Evolutionary conservation across 37 sponge, comb jelly and placozoan genomes (phyloP).

Genomic region (Spongilla lacustris): DNA sequence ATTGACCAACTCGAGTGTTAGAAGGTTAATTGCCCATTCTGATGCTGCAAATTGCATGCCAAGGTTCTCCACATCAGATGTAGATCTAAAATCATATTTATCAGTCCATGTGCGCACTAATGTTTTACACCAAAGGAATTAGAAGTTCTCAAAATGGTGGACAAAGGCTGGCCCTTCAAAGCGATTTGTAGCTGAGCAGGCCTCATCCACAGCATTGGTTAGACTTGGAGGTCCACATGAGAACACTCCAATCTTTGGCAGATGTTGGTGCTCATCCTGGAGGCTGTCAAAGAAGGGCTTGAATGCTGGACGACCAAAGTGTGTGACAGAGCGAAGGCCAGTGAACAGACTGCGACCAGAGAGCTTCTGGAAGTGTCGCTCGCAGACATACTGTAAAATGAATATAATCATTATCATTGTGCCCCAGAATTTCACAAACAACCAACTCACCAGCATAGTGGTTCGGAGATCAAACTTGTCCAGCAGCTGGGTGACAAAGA

Average conservation of each 20-base stretch:
- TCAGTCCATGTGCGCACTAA: neutral
- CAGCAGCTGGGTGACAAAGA: conserved; percentile 96
- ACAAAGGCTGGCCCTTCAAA: conserved; percentile 89
- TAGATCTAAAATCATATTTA: too few species aligned
- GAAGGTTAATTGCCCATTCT: too few species aligned
- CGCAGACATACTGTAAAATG: conserved; percentile 85
- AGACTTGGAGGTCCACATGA: conserved; percentile 97
- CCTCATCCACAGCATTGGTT: conserved; percentile 91
- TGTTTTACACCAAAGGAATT: neutral
- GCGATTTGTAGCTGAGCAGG: conserved; percentile 88
- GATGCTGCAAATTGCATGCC: too few species aligned
- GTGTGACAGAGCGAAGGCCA: conserved; percentile 91
- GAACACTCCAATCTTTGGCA: conserved; percentile 94
- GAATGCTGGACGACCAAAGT: conserved; percentile 97
- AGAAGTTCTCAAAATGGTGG: conserved; percentile 97
- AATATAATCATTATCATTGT: neutral
- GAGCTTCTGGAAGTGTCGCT: conserved; percentile 95
- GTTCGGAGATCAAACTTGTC: conserved; percentile 97
- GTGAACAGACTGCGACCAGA: conserved; percentile 95
- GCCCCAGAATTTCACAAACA: neutral
- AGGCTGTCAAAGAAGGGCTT: conserved; percentile 87
- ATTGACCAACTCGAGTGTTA: too few species aligned
- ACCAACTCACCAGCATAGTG: conserved; percentile 90
- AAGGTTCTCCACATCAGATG: too few species aligned
- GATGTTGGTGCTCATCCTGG: conserved; percentile 76